Evolutionary conservation across 2,113 vertebrate genomes (phyloP).

Genomic region (Bubo scandiacus): DNA sequence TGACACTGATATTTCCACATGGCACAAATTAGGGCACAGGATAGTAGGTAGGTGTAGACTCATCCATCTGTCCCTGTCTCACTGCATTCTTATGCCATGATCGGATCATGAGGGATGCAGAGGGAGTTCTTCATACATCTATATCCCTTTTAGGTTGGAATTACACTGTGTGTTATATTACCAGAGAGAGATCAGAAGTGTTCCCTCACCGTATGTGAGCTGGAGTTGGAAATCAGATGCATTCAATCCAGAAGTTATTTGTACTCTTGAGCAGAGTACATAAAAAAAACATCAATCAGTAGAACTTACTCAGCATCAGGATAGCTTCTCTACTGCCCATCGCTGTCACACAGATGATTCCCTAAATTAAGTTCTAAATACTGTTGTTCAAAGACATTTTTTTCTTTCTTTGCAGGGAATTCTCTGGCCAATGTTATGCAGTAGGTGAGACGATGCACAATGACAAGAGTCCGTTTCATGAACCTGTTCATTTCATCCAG

Average conservation of each 20-base stretch:
- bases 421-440: background rate
- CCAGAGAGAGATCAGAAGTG: background rate
- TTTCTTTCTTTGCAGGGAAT: background rate
- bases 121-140: background rate
- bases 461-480: background rate
- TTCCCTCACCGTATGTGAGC: background rate
- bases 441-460: background rate
- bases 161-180: background rate
- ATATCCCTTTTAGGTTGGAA: background rate
- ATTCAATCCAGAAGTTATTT: background rate
- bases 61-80: too few species aligned
- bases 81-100: background rate
- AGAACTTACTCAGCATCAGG: background rate
- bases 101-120: accelerated
- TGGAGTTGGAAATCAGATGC: background rate
- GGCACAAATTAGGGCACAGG: background rate
- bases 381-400: background rate
- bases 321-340: background rate
- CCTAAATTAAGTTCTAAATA: background rate
- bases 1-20: background rate
- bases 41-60: accelerated
- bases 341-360: background rate
- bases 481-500: background rate
- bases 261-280: background rate
- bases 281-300: background rate